Evolutionary conservation across 2,113 vertebrate species (phyloP).

Genomic region (Charadrius vociferus): DNA sequence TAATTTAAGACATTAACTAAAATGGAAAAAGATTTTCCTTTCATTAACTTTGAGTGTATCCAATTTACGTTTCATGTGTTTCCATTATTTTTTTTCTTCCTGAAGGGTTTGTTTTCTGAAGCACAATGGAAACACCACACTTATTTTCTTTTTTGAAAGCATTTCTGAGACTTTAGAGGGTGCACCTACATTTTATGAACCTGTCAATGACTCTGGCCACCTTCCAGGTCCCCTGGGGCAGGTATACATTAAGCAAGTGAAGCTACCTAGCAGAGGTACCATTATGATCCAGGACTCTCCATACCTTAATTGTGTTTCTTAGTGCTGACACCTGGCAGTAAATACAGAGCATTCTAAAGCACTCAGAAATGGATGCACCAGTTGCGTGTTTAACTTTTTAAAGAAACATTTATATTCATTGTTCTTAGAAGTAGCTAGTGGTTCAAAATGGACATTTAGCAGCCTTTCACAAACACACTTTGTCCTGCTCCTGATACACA

Average conservation of each 20-base stretch:
- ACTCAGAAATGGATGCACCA: background rate
- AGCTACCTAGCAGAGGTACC: background rate
- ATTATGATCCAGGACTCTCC: background rate
- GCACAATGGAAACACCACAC: constrained; percentile 49
- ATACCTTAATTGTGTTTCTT: background rate
- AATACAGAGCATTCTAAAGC: background rate
- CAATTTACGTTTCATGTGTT: constrained; percentile 62
- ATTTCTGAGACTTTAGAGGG: constrained; percentile 26
- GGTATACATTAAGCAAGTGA: background rate
- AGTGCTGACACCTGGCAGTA: constrained; percentile 10
- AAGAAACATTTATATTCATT: background rate
- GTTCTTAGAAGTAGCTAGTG: background rate
- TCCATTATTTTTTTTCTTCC: constrained; percentile 59
- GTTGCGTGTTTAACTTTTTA: background rate
- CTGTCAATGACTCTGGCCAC: constrained; percentile 5
- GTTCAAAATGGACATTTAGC: constrained; percentile 5
- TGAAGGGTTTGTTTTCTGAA: constrained; percentile 56
- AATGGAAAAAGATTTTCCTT: constrained; percentile 69
- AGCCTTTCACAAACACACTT: background rate
- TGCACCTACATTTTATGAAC: constrained; percentile 15
- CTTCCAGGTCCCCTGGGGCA: background rate
- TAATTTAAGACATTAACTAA: constrained; percentile 66
- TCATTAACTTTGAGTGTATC: constrained; percentile 63
- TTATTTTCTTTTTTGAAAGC: constrained; percentile 10
- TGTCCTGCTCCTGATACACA: background rate